Evolutionary conservation across 1,140 invertebrate genomes (phyloP).

Genomic region (Drosophila nasuta): DNA sequence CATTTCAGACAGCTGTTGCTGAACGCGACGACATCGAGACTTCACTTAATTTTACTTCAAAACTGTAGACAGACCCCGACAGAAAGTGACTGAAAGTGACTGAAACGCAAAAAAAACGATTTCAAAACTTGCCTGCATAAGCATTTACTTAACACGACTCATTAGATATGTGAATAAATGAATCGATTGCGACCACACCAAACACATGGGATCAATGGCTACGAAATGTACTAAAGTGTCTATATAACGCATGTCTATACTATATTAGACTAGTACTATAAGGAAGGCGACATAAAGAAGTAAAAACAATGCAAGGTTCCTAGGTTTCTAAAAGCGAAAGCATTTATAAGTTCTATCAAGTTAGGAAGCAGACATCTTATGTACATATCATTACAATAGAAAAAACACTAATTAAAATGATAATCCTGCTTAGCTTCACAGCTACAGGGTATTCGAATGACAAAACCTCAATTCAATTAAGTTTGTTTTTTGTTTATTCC

Average conservation of each 20-base stretch:
- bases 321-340: too few relatives aligned
- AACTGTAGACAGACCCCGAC: constrained; percentile 40
- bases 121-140: constrained; percentile 24
- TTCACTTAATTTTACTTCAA: constrained; percentile 37
- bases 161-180: constrained; percentile 66
- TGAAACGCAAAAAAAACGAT: constrained; percentile 58
- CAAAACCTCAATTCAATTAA: background rate
- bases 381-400: too few relatives aligned
- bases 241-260: background rate
- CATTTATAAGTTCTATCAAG: too few relatives aligned
- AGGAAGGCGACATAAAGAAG: background rate
- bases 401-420: too few relatives aligned
- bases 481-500: background rate
- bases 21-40: constrained; percentile 31
- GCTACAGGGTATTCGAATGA: too few relatives aligned
- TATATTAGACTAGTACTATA: background rate
- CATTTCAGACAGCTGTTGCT: constrained; percentile 40
- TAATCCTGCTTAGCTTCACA: too few relatives aligned
- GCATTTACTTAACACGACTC: constrained; percentile 19
- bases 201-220: background rate
- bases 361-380: too few relatives aligned
- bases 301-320: background rate
- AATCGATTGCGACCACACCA: constrained; percentile 27
- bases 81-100: constrained; percentile 18
- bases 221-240: background rate